Percentiles rank a stretch among this genome's conserved stretches.
phyloP scores from a whole-genome alignment of 2,797 vertebrate genomes.

The Meda fulgida region DNA sequence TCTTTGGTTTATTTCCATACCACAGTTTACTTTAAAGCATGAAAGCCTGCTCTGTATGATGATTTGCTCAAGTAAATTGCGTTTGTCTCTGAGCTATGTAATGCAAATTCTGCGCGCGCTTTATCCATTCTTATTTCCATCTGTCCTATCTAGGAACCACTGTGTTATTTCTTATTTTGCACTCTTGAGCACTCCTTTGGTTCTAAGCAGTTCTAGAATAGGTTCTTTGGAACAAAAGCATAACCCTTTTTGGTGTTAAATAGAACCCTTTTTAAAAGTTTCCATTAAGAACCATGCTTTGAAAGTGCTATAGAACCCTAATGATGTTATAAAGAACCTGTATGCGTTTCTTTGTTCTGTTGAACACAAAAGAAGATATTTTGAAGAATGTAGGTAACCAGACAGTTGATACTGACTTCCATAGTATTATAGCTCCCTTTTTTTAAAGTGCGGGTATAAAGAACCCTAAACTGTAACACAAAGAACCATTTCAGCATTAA shows the following conservation, averaged over 20 bases:
- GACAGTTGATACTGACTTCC: not conserved
- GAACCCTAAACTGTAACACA: not conserved
- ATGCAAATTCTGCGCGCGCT: conserved; percentile 40
- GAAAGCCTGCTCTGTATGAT: conserved; percentile 1
- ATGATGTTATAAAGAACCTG: not conserved
- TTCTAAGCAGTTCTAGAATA: not conserved
- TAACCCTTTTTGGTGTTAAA: not conserved
- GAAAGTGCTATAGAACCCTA: not conserved
- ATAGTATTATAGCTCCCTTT: too few relatives aligned
- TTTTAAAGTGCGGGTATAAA: too few relatives aligned
- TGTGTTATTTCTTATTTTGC: not conserved
- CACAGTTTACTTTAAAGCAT: not conserved
- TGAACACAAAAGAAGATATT: too few relatives aligned
- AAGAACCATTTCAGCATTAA: not conserved
- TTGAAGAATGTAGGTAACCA: too few relatives aligned
- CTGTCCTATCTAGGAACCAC: not conserved
- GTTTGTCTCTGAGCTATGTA: not conserved
- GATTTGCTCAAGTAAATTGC: not conserved
- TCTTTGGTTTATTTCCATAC: conserved; percentile 25
- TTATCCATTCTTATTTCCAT: conserved; percentile 36
- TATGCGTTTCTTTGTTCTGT: too few relatives aligned
- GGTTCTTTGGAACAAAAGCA: not conserved
- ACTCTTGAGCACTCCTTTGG: not conserved
- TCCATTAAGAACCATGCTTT: too few relatives aligned
- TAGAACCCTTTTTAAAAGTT: not conserved